These are phyloP conservation scores for Xanthorhoe spadicearia DNA, from an alignment of 2,888 invertebrate genomes.

Conservation along the genomic window DNA sequence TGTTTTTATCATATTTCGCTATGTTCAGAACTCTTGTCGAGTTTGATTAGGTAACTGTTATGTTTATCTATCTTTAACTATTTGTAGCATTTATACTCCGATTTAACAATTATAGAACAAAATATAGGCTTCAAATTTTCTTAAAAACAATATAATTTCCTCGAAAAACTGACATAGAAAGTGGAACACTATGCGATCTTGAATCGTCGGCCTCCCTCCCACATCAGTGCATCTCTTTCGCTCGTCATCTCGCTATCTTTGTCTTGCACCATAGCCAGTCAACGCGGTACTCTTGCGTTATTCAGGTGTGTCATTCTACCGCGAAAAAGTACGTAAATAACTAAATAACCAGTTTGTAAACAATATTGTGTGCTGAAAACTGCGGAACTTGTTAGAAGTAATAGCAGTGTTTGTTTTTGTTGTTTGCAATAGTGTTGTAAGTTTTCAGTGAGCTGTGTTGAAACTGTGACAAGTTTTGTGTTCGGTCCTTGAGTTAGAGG, in stretches of 20 bases:
- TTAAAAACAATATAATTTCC: constrained; percentile 43
- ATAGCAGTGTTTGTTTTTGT: constrained; percentile 36
- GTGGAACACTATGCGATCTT: constrained; percentile 72
- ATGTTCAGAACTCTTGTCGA: neutral
- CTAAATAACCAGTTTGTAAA: constrained; percentile 56
- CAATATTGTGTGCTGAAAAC: constrained; percentile 31
- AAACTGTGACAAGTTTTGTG: constrained; percentile 77
- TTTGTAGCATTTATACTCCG: neutral
- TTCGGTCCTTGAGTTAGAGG: constrained; percentile 78
- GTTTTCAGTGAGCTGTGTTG: constrained; percentile 55
- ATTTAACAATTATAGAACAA: neutral
- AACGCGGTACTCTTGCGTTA: constrained; percentile 71
- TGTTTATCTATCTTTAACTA: neutral
- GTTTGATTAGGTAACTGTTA: neutral
- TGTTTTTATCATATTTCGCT: neutral
- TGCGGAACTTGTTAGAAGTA: constrained; percentile 4
- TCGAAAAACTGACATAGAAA: constrained; percentile 50
- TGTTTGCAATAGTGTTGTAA: constrained; percentile 35
- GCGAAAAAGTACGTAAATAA: constrained; percentile 66
- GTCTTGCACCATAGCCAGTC: constrained; percentile 74
- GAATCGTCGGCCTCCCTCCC: constrained; percentile 77
- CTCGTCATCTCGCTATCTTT: constrained; percentile 69
- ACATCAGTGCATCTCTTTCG: constrained; percentile 72
- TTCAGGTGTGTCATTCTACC: constrained; percentile 65
- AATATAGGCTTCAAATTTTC: constrained; percentile 26